Percentiles rank a stretch among this genome's conserved stretches.
Evolutionary conservation across 2,113 vertebrate species (phyloP).

Genomic region (Psammodynastes pulverulentus): DNA sequence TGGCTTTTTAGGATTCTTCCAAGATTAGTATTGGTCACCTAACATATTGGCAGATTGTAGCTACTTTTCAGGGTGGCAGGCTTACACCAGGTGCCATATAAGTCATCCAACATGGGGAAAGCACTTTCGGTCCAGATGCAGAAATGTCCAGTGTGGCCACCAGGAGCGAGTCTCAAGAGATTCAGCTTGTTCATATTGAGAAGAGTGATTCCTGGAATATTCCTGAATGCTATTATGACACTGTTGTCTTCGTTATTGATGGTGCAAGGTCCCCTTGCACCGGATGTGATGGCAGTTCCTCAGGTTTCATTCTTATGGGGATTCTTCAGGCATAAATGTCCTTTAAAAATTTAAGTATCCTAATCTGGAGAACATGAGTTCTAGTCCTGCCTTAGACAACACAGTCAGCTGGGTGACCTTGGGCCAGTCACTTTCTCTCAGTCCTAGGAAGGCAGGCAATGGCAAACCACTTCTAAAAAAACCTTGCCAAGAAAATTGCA

Average conservation of each 20-base stretch:
- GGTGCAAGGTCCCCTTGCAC: no score
- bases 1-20: constrained; percentile 85
- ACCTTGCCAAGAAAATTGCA: neutral
- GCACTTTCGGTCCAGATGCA: constrained; percentile 98
- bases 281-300: no score
- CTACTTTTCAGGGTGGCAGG: constrained; percentile 81
- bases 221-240: no score
- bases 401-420: neutral
- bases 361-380: neutral
- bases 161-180: constrained; percentile 89
- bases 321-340: neutral
- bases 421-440: neutral
- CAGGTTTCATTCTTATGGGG: neutral
- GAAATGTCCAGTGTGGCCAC: constrained; percentile 94
- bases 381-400: neutral
- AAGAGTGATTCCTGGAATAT: constrained; percentile 84
- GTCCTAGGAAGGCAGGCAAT: neutral
- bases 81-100: constrained; percentile 97
- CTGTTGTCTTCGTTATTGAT: no score
- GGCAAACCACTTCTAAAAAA: neutral
- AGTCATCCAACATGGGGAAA: constrained; percentile 90
- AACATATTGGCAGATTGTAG: constrained; percentile 71
- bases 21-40: no score
- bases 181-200: constrained; percentile 93
- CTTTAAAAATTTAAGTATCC: neutral